Conservation (phyloP, 2,888 invertebrate genomes). For the Mythimna lalbum region DNA sequence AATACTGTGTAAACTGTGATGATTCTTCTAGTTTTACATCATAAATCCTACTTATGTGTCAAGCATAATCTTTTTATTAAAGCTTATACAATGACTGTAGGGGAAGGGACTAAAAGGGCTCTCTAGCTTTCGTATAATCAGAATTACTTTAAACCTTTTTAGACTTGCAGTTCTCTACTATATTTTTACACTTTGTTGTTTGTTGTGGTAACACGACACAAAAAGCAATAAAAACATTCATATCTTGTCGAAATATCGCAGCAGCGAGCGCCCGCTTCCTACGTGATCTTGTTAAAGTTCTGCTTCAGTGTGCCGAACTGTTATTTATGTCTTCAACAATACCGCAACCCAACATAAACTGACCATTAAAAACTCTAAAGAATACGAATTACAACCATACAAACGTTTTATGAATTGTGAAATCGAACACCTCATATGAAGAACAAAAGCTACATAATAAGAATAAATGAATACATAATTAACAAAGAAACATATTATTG, state of each 20-base stretch:
- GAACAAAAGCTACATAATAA: slow-evolving; percentile 26
- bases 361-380: slow-evolving; percentile 19
- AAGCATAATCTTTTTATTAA: slow-evolving; percentile 1
- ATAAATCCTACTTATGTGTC: not conserved
- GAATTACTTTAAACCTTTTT: not conserved
- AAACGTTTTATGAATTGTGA: slow-evolving; percentile 25
- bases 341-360: slow-evolving; percentile 9
- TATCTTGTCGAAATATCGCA: slow-evolving; percentile 71
- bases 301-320: slow-evolving; percentile 57
- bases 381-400: slow-evolving; percentile 21
- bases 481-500: slow-evolving; percentile 24
- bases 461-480: slow-evolving; percentile 36
- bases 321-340: slow-evolving; percentile 63
- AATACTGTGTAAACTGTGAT: not conserved
- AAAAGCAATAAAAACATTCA: slow-evolving; percentile 72
- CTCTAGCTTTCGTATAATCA: not conserved
- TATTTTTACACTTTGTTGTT: slow-evolving; percentile 6
- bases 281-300: slow-evolving; percentile 77
- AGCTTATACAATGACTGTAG: slow-evolving; percentile 13
- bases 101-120: not conserved
- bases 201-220: slow-evolving; percentile 64
- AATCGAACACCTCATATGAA: slow-evolving; percentile 31
- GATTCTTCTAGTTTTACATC: not conserved
- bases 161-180: not conserved
- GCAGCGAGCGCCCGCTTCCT: slow-evolving; percentile 46